phyloP scores from a whole-genome alignment of 2,888 invertebrate species.

The Liopterus haemorrhoidalis region DNA sequence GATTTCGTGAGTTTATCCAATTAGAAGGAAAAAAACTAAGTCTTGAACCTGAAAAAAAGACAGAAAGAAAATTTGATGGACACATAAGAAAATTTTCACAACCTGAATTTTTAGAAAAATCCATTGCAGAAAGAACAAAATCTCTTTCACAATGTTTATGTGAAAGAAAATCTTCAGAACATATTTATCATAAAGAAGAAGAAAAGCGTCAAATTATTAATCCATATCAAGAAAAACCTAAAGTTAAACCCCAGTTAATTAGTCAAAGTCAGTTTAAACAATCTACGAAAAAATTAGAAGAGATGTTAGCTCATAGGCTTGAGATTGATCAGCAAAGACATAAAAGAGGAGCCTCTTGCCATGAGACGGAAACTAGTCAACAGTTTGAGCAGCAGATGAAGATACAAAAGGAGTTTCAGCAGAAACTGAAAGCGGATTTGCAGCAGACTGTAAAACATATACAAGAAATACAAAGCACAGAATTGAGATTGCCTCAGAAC shows the following conservation, averaged over 20 bases:
- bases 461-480: slow-evolving; percentile 47
- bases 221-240: slow-evolving; percentile 23
- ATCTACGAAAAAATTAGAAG: slow-evolving; percentile 46
- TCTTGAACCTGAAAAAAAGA: slow-evolving; percentile 25
- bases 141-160: slow-evolving; percentile 25
- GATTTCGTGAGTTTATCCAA: slow-evolving; percentile 46
- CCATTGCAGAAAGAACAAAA: slow-evolving; percentile 33
- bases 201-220: slow-evolving; percentile 14
- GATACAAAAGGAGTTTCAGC: slow-evolving; percentile 46
- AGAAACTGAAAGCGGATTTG: slow-evolving; percentile 47
- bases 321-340: slow-evolving; percentile 39
- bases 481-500: slow-evolving; percentile 45
- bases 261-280: slow-evolving; percentile 45
- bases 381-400: slow-evolving; percentile 42
- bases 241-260: slow-evolving; percentile 33
- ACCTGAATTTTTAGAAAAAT: slow-evolving; percentile 38
- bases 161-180: slow-evolving; percentile 12
- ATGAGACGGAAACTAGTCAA: slow-evolving; percentile 39
- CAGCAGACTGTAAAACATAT: slow-evolving; percentile 48
- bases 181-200: slow-evolving; percentile 15
- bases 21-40: slow-evolving; percentile 36
- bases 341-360: slow-evolving; percentile 36
- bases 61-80: slow-evolving; percentile 18
- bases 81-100: slow-evolving; percentile 43
- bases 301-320: slow-evolving; percentile 44